A percentile compares a stretch with the other conserved stretches of the same genome.
Conservation (phyloP, 2,888 invertebrate genomes). For the Agelastica alni region DNA sequence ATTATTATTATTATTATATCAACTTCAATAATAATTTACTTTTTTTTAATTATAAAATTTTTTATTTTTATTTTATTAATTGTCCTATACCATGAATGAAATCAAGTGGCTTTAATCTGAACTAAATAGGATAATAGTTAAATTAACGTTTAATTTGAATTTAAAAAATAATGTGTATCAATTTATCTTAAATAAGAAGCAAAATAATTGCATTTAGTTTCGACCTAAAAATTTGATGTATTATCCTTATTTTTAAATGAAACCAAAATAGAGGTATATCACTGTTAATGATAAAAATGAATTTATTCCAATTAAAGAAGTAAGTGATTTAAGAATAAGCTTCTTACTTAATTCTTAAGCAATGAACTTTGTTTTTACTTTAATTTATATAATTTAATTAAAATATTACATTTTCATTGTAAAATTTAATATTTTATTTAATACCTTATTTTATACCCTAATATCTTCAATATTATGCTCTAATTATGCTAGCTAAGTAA, state of each 20-base stretch:
- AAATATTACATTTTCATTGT: conserved; percentile 71
- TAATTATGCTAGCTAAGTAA: too few relatives aligned
- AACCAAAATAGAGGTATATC: too few relatives aligned
- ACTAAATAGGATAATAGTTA: conserved; percentile 50
- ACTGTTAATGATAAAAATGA: too few relatives aligned
- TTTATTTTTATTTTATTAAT: conserved; percentile 61
- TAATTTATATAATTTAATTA: conserved; percentile 67
- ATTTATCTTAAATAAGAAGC: conserved; percentile 57
- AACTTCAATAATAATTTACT: too few relatives aligned
- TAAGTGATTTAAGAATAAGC: too few relatives aligned
- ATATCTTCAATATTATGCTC: too few relatives aligned
- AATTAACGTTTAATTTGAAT: conserved; percentile 60
- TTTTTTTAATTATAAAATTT: conserved; percentile 39
- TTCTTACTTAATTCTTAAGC: too few relatives aligned
- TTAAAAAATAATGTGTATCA: conserved; percentile 57
- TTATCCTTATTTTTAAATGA: conserved; percentile 58
- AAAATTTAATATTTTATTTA: conserved; percentile 61
- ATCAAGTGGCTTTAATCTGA: conserved; percentile 66
- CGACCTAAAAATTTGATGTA: conserved; percentile 57
- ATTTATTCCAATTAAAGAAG: too few relatives aligned
- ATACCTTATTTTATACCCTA: too few relatives aligned
- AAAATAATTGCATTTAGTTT: conserved; percentile 61
- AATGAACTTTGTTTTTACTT: conserved; percentile 58
- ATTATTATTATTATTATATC: conserved; percentile 55
- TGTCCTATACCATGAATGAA: conserved; percentile 62